These are phyloP conservation scores for Melikaiella ostensackeni DNA, from an alignment of 2,888 invertebrate species.

Conservation along the genomic window DNA sequence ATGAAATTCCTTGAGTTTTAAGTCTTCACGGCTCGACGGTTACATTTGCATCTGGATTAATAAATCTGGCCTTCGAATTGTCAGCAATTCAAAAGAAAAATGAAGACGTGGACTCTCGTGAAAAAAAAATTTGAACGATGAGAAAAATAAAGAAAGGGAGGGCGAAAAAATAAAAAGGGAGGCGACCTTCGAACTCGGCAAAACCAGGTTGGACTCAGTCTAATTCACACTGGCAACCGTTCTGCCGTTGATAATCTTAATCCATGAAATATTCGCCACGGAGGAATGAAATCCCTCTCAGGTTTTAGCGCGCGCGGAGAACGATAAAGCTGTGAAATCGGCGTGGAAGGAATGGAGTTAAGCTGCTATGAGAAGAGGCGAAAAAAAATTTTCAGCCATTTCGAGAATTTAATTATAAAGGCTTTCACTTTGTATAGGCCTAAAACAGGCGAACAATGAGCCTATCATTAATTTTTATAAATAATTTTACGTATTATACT, in stretches of 20 bases:
- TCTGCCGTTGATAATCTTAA: conserved; percentile 60
- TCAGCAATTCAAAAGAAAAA: conserved; percentile 34
- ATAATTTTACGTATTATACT: no score
- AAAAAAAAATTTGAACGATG: conserved; percentile 2
- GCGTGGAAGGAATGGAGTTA: conserved; percentile 39
- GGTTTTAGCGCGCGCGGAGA: conserved; percentile 49
- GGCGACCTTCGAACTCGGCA: conserved; percentile 48
- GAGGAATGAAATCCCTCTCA: conserved; percentile 53
- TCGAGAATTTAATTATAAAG: conserved; percentile 29
- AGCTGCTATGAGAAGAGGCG: conserved; percentile 39
- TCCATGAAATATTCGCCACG: conserved; percentile 62
- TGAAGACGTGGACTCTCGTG: background rate
- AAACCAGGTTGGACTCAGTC: conserved; percentile 12
- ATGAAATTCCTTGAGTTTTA: conserved; percentile 31
- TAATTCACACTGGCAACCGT: conserved; percentile 46
- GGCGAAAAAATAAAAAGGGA: conserved; percentile 19
- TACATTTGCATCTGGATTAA: conserved; percentile 31
- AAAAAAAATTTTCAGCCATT: conserved; percentile 14
- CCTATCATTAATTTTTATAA: no score
- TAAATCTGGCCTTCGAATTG: conserved; percentile 33
- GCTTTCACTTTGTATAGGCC: background rate
- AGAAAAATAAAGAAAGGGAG: background rate
- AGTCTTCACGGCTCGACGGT: conserved; percentile 26
- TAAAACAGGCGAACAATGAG: no score
- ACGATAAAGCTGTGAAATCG: conserved; percentile 60